Evolutionary conservation across 2,888 invertebrate species (phyloP).

Genomic region (Eilema caniola): DNA sequence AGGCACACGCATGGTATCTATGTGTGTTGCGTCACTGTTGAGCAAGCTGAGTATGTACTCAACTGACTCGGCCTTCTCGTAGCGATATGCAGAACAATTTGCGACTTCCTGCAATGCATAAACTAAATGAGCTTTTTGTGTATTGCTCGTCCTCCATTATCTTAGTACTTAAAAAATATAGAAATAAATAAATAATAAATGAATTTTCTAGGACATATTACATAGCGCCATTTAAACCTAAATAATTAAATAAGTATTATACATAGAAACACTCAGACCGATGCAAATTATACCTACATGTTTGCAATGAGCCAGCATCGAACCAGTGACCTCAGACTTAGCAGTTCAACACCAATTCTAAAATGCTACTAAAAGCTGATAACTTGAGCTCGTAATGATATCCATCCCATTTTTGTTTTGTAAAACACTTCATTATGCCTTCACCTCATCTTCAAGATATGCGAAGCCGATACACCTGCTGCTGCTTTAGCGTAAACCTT

Average conservation of each 20-base stretch:
- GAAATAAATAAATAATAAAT: not conserved
- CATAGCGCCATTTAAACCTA: no score
- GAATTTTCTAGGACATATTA: no score
- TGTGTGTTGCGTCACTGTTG: constrained; percentile 9
- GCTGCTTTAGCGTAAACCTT: no score
- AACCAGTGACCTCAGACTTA: no score
- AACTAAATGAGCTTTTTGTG: not conserved
- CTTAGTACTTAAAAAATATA: not conserved
- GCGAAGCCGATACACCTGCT: no score
- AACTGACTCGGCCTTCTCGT: constrained; percentile 7
- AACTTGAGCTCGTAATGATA: not conserved
- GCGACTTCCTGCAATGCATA: not conserved
- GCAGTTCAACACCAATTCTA: no score
- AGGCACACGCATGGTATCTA: constrained; percentile 1
- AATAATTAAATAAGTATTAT: no score
- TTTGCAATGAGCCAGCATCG: no score
- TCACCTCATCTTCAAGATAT: not conserved
- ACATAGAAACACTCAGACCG: no score
- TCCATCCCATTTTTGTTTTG: not conserved
- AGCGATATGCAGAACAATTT: not conserved
- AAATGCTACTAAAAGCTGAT: not conserved
- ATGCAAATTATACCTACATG: no score
- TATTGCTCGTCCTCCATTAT: not conserved
- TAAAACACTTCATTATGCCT: not conserved
- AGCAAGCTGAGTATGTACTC: not conserved